These are phyloP conservation scores for Drosophila bunnanda DNA, from an alignment of 2,888 invertebrate species.

Conservation along the genomic window DNA sequence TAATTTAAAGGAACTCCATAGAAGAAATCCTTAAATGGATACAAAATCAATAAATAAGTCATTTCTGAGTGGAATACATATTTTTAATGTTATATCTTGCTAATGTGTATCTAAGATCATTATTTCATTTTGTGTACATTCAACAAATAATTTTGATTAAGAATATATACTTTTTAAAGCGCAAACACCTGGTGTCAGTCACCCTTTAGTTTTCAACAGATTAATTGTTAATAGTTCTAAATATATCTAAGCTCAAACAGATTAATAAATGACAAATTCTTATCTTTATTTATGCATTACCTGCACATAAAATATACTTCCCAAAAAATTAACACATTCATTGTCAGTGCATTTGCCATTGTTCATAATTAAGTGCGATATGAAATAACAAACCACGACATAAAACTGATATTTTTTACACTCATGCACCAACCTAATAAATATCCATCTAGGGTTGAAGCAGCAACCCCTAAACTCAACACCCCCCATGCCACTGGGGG, in stretches of 20 bases:
- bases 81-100: too few relatives aligned
- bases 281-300: not conserved
- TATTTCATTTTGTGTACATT: too few relatives aligned
- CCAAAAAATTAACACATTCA: slow-evolving; percentile 29
- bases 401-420: slow-evolving; percentile 13
- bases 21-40: not conserved
- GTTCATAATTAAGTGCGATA: slow-evolving; percentile 32
- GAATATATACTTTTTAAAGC: too few relatives aligned
- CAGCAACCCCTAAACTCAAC: slow-evolving; percentile 31
- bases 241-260: not conserved
- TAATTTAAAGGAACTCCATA: too few relatives aligned
- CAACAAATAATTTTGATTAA: too few relatives aligned
- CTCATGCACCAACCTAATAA: slow-evolving; percentile 7
- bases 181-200: not conserved
- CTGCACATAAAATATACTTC: not conserved
- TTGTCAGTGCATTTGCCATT: slow-evolving; percentile 19
- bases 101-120: too few relatives aligned
- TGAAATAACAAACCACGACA: slow-evolving; percentile 18
- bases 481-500: slow-evolving; percentile 20
- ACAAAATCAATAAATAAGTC: too few relatives aligned
- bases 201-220: too few relatives aligned
- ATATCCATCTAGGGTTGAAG: slow-evolving; percentile 14
- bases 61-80: too few relatives aligned
- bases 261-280: slow-evolving; percentile 9
- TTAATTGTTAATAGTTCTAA: not conserved